Percentiles rank a stretch among this genome's conserved stretches.
phyloP scores from a whole-genome alignment of 2,888 invertebrate species.

The Drosophila anceps region DNA sequence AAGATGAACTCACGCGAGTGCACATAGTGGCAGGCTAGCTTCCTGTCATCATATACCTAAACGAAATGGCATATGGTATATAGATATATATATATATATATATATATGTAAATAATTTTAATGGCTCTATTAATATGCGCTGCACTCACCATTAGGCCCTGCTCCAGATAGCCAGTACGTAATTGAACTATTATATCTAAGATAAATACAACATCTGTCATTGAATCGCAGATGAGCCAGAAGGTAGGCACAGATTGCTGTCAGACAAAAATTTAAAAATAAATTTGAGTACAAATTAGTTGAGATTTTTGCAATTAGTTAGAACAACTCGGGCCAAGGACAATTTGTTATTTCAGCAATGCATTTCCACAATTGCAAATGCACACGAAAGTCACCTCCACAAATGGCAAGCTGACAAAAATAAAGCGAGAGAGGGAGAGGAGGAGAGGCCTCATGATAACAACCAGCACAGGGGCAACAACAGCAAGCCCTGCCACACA shows the following conservation, averaged over 20 bases:
- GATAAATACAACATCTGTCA: slow-evolving; percentile 95
- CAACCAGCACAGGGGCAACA: slow-evolving; percentile 15
- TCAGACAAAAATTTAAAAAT: slow-evolving; percentile 2
- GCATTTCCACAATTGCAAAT: slow-evolving; percentile 58
- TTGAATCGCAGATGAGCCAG: slow-evolving; percentile 93
- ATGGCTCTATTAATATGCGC: not conserved
- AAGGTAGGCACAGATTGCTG: slow-evolving; percentile 90
- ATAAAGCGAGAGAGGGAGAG: slow-evolving; percentile 16
- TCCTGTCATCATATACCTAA: slow-evolving; percentile 94
- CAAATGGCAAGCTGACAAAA: slow-evolving; percentile 46
- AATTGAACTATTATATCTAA: slow-evolving; percentile 96
- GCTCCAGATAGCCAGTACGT: slow-evolving; percentile 97
- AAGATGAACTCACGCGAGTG: slow-evolving; percentile 93
- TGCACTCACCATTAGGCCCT: slow-evolving; percentile 92
- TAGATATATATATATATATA: not conserved
- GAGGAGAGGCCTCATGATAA: slow-evolving; percentile 13
- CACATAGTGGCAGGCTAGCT: slow-evolving; percentile 95
- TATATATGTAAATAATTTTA: slow-evolving; percentile 85
- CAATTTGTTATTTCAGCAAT: slow-evolving; percentile 52
- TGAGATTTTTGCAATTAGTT: slow-evolving; percentile 48
- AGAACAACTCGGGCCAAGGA: slow-evolving; percentile 61
- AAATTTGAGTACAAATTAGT: slow-evolving; percentile 27
- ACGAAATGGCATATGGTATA: not conserved
- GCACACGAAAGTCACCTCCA: slow-evolving; percentile 22
- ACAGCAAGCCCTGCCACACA: slow-evolving; percentile 24